These are phyloP conservation scores for Thelaira solivaga DNA, from an alignment of 2,888 invertebrate genomes.

Conservation along the genomic window DNA sequence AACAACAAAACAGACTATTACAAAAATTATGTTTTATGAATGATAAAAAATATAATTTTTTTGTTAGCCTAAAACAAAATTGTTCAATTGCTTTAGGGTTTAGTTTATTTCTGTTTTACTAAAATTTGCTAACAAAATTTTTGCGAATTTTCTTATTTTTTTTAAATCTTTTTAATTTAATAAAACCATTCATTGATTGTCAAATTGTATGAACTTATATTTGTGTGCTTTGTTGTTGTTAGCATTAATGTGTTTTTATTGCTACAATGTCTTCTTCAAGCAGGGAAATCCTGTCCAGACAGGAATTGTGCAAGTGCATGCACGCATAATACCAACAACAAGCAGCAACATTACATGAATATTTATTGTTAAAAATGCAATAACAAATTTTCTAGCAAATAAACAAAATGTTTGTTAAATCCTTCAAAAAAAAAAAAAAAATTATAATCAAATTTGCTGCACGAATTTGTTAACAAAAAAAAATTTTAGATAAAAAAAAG, in stretches of 20 bases:
- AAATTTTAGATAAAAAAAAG: no score
- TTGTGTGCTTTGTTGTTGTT: background rate
- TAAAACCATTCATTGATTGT: background rate
- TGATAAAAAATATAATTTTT: background rate
- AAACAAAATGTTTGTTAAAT: background rate
- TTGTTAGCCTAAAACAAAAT: no score
- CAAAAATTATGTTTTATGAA: background rate
- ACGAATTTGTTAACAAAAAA: background rate
- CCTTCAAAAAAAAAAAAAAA: background rate
- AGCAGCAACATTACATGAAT: slow-evolving; percentile 10
- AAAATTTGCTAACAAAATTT: no score
- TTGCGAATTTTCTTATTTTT: no score
- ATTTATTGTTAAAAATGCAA: no score
- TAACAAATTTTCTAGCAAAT: background rate
- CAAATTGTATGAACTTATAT: background rate
- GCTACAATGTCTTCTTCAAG: slow-evolving; percentile 26
- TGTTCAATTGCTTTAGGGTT: background rate
- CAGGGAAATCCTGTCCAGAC: slow-evolving; percentile 62
- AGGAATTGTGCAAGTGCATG: slow-evolving; percentile 43
- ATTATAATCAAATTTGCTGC: background rate
- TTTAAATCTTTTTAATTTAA: background rate
- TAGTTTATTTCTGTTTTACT: no score
- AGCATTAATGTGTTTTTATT: background rate
- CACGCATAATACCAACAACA: slow-evolving; percentile 17
- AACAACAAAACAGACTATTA: background rate